Base-by-base conservation (phyloP, 1,140 invertebrate genomes). In the Cydia amplana region DNA sequence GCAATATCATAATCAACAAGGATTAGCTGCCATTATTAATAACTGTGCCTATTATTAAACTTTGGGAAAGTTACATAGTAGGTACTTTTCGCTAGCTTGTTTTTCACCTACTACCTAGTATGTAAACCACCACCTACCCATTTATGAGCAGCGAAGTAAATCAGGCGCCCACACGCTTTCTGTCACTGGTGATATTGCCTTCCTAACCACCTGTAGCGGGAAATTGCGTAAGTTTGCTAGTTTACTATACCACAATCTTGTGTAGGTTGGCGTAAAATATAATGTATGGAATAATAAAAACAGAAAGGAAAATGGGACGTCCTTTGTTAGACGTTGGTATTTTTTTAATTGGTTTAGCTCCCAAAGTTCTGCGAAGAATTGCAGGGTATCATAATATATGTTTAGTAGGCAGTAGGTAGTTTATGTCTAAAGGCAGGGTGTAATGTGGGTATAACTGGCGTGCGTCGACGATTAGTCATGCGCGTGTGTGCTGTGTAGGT, bases 201-300 rank as follows among this genome's bases (percentile, higher is more conserved):
- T 70, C 65, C 28, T 40, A 40, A 70, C 36, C 65, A 70, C 65
- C 65, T 70, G 65, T 36, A 70, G 32, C 65, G 32, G 65, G 12
- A 40, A 70, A 70, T 70, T 70, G 65, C 36, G 65, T 70, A 70
- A 70, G 20, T 70, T 70, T 40, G 28, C 28, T 70, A 18, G 28
- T 36, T 70, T 36, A 70, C 6, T 70, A 36, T 40, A 40, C 20
- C 6, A 40, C 65, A 18, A 40, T 70, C 18, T 40, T 18, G 65
- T 43, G 65, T 70, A 10, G 65, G 64, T 36, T 67, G 25, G 18
- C 32, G 32, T 40, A 32, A 40, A 70, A 43, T 70, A 43, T 36
- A 40, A 36, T 10, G 63, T 9, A 65, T n/a, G 43, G 43, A 46
- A 16, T 46, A 43, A 25, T 18, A 28, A 16, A 23, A 6, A 63